phyloP scores from a whole-genome alignment of 23 tunicate genomes.

The Phallusia fumigata region DNA sequence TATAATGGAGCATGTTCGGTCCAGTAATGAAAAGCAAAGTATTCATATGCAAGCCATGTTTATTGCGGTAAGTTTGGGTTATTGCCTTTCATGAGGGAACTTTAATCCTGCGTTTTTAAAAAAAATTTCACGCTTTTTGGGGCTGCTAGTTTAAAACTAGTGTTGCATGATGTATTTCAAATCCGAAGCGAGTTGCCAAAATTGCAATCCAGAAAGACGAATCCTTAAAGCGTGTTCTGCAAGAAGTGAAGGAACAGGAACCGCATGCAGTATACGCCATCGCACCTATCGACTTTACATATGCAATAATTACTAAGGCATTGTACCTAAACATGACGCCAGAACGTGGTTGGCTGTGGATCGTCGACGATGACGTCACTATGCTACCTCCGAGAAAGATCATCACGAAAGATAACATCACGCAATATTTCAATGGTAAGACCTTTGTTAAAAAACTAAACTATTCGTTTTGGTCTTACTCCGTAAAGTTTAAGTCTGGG shows the following conservation, averaged over 20 bases:
- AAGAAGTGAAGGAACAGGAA: neutral
- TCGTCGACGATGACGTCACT: constrained; percentile 39
- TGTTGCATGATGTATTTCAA: no score
- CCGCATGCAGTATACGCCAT: constrained; percentile 50
- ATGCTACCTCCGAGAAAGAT: neutral
- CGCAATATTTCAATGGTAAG: constrained; percentile 48
- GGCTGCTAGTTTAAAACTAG: no score
- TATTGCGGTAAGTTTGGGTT: constrained; percentile 7
- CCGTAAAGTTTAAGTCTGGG: no score
- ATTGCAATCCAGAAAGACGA: neutral
- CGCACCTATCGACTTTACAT: neutral
- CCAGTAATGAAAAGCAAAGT: neutral
- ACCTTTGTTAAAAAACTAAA: no score
- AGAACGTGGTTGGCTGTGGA: constrained; percentile 63
- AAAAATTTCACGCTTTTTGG: no score
- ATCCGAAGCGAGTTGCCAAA: no score
- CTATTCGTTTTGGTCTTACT: no score
- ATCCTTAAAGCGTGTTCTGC: neutral
- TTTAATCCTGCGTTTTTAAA: no score
- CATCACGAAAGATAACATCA: neutral
- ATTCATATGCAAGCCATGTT: neutral
- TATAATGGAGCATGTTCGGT: neutral
- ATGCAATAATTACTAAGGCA: constrained; percentile 26
- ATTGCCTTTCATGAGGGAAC: no score
- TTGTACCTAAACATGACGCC: constrained; percentile 32